Base-by-base conservation (phyloP, 2,113 vertebrate species). In the Melanotaenia duboulayi region DNA sequence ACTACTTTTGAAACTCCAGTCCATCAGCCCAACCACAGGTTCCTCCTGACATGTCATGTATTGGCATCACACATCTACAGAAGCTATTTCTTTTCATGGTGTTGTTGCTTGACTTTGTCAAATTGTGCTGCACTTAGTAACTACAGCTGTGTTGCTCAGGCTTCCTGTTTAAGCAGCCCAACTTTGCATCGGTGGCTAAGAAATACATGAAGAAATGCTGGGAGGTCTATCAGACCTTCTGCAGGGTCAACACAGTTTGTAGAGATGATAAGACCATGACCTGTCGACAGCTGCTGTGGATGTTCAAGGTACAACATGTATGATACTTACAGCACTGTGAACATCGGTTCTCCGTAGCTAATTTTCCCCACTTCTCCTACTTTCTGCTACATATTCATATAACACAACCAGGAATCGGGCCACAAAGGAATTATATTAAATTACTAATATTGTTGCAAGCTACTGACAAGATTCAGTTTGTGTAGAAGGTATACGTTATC, bases 241-340 rank as follows among this genome's bases (percentile, higher is more conserved):
- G 92, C 70, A 89, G 57, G 44, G 89, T 68, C 0, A 83, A 1
- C 0, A 0, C 23, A 0, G 16, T 12, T 0, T 40, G 81, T 24
- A 87, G 89, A 0, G 60, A 88, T 1, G 94, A 95, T 76, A 72
- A 60, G 6, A 93, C 87, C 1, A 91, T 98, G 95, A 97, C 87
- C 67, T 94, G 82, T 88, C 92, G 94, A 39, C 87, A 96, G 17
- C 95, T 99, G 73, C 86, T 99, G 76, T 96, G 95, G 96, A 95
- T 97, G 93, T 75, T 97, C 58, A 93, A 94, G 22, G 97, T 98
- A 90, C 50, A 37, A 39, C 4, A 87, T 17, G 22, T 23, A 19
- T 11, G 2, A n/a, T 20, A 5, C 23, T 0, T 54, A 63, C 3
- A 57, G 12, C 10, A 16, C 1, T 10, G 8, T 23, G n/a, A 16